A percentile compares a stretch with the other conserved stretches of the same genome.
Conservation (phyloP, 2,888 invertebrate species). For the Drosophila dives region DNA sequence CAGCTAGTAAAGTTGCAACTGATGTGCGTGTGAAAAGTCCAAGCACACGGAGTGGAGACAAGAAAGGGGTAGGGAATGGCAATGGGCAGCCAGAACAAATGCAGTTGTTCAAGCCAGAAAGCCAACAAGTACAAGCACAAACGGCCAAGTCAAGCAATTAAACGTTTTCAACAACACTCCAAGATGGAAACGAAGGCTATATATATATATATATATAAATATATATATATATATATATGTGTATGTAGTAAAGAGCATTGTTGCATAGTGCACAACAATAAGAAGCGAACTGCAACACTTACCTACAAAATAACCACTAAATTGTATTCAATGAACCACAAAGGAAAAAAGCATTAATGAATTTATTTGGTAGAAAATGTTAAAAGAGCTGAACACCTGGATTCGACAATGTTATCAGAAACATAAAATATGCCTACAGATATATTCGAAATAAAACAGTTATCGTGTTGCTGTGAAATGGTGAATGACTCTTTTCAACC, state of each 20-base stretch:
- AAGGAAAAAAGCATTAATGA: neutral
- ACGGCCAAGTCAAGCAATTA: conserved; percentile 69
- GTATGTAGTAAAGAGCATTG: conserved; percentile 14
- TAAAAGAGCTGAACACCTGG: neutral
- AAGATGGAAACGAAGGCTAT: neutral
- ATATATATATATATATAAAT: neutral
- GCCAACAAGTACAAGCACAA: conserved; percentile 38
- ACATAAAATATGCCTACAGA: neutral
- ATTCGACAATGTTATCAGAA: neutral
- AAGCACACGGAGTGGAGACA: neutral
- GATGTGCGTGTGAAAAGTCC: conserved; percentile 43
- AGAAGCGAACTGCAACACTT: conserved; percentile 51
- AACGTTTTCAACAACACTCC: conserved; percentile 54
- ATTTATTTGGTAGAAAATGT: neutral
- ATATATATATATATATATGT: neutral
- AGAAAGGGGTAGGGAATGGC: neutral
- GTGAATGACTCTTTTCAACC: neutral
- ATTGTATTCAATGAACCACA: conserved; percentile 21
- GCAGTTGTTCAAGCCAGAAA: conserved; percentile 26
- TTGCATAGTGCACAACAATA: conserved; percentile 45
- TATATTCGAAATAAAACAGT: neutral
- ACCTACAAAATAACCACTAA: conserved; percentile 12
- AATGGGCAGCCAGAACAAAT: neutral
- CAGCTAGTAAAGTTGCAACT: conserved; percentile 38
- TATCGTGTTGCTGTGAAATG: neutral